Evolutionary conservation across 35 echinoderm and acorn worm species (phyloP), one percentile per base, ranked within the genome.

Genomic region (Holothuria glaberrima): DNA sequence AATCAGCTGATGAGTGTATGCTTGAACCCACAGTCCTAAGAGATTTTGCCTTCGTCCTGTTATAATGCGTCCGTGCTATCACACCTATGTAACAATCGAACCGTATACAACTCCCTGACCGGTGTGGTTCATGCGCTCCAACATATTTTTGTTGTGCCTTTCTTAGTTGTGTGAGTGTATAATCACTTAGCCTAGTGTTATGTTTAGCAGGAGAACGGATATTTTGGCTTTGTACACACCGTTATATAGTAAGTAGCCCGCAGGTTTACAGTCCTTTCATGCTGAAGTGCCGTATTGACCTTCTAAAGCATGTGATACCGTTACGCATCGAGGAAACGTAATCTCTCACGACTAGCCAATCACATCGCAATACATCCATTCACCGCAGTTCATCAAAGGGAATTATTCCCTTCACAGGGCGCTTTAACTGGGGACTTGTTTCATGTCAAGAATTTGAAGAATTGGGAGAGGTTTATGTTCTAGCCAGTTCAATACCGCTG

Each of bases 321-420:
- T 78, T 78, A 78, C 74, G 74, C 74, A 31, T 31, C 69, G 24
- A 7, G 74, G 44, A 78, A 78, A 50, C 41, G 74, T 78, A 54
- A 78, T 78, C 74, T 78, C 4, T 5, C 21, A 27, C 44, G 74
- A 25, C 74, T 48, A 48, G 44, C 74, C 74, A 78, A 78, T 78
- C 74, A 78, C 74, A 78, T 78, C 26, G 74, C 74, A 78, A 78
- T 78, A 78, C 17, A 48, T 78, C 44, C 74, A 5, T 78, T 78
- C 74, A 78, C 74, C 74, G 38, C 74, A 78, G 50, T 48, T 78
- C 74, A 78, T 78, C 74, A 48, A 28, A 48, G 20, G 21, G 19
- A 48, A 21, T 48, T 78, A 78, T 78, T n/a, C 74, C 74, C 74
- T 78, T 48, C 36, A 78, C 48, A 74, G 70, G 70, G 70, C 38